Conservation (phyloP, 2,797 vertebrate species). For the Myripristis jacobus region DNA sequence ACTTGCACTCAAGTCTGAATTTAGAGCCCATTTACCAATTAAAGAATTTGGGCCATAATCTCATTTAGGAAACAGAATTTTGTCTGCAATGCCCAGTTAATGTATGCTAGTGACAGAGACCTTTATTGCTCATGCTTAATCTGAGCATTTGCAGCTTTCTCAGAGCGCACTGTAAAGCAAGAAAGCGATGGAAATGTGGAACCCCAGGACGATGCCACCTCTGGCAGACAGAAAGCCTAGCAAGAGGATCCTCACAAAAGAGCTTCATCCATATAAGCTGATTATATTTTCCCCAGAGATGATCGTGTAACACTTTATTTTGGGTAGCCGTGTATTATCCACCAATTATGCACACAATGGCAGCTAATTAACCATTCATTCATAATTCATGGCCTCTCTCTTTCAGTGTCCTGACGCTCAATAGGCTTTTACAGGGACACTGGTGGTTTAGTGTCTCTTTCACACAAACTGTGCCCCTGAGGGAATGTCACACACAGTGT, state of each 20-base stretch:
- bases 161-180: constrained; percentile 31
- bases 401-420: constrained; percentile 9
- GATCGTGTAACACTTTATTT: constrained; percentile 61
- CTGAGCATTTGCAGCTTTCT: constrained; percentile 23
- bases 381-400: constrained; percentile 40
- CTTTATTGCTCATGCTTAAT: constrained; percentile 12
- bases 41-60: constrained; percentile 40
- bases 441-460: constrained; percentile 41
- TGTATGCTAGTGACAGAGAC: constrained; percentile 28
- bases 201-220: constrained; percentile 26
- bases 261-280: constrained; percentile 55
- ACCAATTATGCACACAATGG: constrained; percentile 59
- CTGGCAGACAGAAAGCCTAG: constrained; percentile 51
- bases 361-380: constrained; percentile 61
- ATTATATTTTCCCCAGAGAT: constrained; percentile 59
- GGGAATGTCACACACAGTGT: constrained; percentile 46
- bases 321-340: constrained; percentile 48
- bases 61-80: constrained; percentile 28
- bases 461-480: constrained; percentile 26
- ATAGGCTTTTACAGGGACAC: constrained; percentile 32
- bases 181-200: constrained; percentile 32
- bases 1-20: constrained; percentile 43
- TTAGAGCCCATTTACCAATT: constrained; percentile 62
- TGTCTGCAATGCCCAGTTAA: constrained; percentile 19
- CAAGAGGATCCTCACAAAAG: constrained; percentile 42